A percentile compares a stretch with the other conserved stretches of the same genome.
Conservation (phyloP, 2,888 invertebrate species). For the Unio pictorum region DNA sequence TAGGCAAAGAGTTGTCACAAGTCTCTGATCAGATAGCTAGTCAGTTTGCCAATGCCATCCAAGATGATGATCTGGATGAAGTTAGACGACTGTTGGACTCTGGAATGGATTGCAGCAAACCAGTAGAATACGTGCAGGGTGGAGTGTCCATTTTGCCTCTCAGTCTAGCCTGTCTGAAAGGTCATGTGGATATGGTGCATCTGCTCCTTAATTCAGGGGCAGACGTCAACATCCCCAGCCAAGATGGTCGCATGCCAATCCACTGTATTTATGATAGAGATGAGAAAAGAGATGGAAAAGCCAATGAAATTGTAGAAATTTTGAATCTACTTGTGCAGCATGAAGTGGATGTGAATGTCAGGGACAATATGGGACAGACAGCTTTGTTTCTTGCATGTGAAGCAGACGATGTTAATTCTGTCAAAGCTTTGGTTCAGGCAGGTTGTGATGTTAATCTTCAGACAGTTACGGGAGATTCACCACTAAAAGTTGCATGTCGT, state of each 20-base stretch:
- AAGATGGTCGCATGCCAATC: conserved; percentile 54
- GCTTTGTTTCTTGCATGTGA: conserved; percentile 57
- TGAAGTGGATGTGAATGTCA: conserved; percentile 46
- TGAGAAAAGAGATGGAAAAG: conserved; percentile 39
- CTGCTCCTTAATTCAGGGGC: conserved; percentile 42
- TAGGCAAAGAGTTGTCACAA: too few relatives aligned
- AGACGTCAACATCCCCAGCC: conserved; percentile 38
- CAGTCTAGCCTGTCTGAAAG: conserved; percentile 45
- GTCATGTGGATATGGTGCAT: conserved; percentile 39
- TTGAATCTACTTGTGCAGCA: conserved; percentile 40
- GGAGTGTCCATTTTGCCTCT: conserved; percentile 30
- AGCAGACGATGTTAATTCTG: conserved; percentile 52
- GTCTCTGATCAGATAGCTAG: too few relatives aligned
- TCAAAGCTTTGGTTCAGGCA: conserved; percentile 40
- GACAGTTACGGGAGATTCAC: conserved; percentile 54
- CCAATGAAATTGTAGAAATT: conserved; percentile 40
- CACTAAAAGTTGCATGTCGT: conserved; percentile 57
- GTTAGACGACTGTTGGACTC: background rate
- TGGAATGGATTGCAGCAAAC: conserved; percentile 4
- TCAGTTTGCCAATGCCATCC: too few relatives aligned
- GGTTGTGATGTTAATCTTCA: conserved; percentile 55
- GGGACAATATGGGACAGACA: conserved; percentile 56
- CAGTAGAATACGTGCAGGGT: background rate
- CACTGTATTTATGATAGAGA: conserved; percentile 53
- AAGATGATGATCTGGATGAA: too few relatives aligned